Conservation (phyloP, 2,797 vertebrate genomes). For the Pteropus rufus region DNA sequence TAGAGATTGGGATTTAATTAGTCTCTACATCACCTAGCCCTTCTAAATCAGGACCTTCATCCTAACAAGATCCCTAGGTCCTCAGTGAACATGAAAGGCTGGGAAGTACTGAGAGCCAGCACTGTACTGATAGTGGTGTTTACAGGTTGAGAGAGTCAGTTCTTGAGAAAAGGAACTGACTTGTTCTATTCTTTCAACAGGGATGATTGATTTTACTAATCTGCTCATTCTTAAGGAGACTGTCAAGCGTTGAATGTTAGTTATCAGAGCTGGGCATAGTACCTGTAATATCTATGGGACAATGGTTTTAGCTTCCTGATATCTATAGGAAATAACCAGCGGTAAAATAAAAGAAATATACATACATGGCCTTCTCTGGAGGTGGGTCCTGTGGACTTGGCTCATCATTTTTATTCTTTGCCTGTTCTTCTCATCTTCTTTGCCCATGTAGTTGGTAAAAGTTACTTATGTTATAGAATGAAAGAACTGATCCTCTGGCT, state of each 20-base stretch:
- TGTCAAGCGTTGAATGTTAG: neutral
- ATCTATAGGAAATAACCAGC: neutral
- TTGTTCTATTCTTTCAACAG: neutral
- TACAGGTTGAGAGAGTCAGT: neutral
- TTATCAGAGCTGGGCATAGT: neutral
- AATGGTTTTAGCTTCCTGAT: neutral
- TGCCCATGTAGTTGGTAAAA: neutral
- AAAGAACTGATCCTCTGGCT: neutral
- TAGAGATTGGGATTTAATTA: neutral
- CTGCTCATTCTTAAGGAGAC: neutral
- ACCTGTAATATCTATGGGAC: fast-evolving
- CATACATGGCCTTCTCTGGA: neutral
- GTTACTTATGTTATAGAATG: neutral
- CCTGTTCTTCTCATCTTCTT: neutral
- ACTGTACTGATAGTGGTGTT: neutral
- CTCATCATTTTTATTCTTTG: neutral
- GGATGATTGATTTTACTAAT: neutral
- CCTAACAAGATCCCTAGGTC: neutral
- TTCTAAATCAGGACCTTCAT: neutral
- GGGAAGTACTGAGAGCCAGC: neutral
- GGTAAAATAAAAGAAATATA: neutral
- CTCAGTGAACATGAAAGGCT: neutral
- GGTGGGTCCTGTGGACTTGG: neutral
- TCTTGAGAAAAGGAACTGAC: neutral
- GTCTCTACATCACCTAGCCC: neutral